Evolutionary conservation across 2,113 vertebrate species (phyloP), one percentile per base, ranked within the genome.

Genomic region (Rhynchomys soricoides): DNA sequence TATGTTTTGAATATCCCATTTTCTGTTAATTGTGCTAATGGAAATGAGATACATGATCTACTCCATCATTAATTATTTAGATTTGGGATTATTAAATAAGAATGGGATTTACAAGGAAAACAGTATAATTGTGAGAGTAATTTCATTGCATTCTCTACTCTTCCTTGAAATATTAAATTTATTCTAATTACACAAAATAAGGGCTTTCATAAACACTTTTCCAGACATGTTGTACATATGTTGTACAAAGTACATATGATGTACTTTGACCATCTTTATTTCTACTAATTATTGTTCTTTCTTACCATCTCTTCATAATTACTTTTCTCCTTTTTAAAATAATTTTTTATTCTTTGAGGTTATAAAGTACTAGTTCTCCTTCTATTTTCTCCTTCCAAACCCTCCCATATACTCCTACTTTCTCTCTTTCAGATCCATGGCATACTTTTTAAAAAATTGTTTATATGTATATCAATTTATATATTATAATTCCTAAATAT

Each of bases 11-110:
- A 77, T 86, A 95, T 83, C 7, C 29, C 7, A 70, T 50, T 82
- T 94, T 93, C 70, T 95, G 26, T 87, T 95, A 90, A 86, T 68
- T 93, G 43, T 7, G 57, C 48, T 90, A 85, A 34, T 93, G 70
- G 78, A 90, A 93, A 71, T 22, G 37, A 91, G 62, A 74, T 73
- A 40, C 17, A 13, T 13, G 45, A 48, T 86, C 50, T 83, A 26
- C 5, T 87, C 91, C 83, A 40, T 89, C 45, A 57, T 71, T 93
- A 62, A 79, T 79, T 95, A 81, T 91, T 93, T 87, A 92, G 48
- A 95, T 95, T 87, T 95, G 13, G 34, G 26, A 50, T 50, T 96
- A 55, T 79, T 97, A 92, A 73, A 29, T 78, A 90, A 66, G 31
- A 89, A 78, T 85, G 52, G 45, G 7, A 77, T 12, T 92, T 96